Conservation (phyloP, 1,140 invertebrate species). For the Plodia interpunctella region DNA sequence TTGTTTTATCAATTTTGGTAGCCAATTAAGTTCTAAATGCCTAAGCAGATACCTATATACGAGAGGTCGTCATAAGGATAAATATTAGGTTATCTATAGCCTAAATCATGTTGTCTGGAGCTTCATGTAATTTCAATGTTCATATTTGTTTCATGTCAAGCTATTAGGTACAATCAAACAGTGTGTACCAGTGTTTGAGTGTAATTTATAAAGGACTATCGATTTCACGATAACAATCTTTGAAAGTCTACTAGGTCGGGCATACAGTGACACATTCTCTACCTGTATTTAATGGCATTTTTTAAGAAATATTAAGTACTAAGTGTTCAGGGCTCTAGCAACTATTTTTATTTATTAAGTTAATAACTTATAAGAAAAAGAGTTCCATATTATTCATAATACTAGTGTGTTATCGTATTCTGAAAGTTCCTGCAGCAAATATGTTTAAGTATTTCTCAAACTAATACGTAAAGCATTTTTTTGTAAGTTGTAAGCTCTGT, state of each 20-base stretch:
- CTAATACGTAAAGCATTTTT: not conserved
- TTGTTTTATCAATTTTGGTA: too few relatives aligned
- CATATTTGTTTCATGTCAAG: constrained; percentile 25
- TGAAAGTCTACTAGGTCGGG: constrained; percentile 19
- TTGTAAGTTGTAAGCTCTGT: not conserved
- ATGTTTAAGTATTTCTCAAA: not conserved
- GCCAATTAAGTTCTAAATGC: not conserved
- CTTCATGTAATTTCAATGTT: constrained; percentile 18
- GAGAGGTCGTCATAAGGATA: not conserved
- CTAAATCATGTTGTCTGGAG: constrained; percentile 22
- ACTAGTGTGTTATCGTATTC: not conserved
- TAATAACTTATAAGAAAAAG: too few relatives aligned
- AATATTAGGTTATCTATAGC: constrained; percentile 22
- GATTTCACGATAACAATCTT: constrained; percentile 43
- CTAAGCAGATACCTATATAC: not conserved
- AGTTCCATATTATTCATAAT: too few relatives aligned
- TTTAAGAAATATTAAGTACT: too few relatives aligned
- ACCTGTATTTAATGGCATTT: not conserved
- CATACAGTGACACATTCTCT: too few relatives aligned
- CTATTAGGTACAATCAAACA: constrained; percentile 31
- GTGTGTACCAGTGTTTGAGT: constrained; percentile 19
- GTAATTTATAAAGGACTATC: constrained; percentile 28
- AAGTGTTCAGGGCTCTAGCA: too few relatives aligned
- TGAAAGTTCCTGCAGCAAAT: constrained; percentile 26
- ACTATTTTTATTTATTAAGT: too few relatives aligned